Conservation (phyloP, 2,888 invertebrate genomes). For the Lycia hirtaria region DNA sequence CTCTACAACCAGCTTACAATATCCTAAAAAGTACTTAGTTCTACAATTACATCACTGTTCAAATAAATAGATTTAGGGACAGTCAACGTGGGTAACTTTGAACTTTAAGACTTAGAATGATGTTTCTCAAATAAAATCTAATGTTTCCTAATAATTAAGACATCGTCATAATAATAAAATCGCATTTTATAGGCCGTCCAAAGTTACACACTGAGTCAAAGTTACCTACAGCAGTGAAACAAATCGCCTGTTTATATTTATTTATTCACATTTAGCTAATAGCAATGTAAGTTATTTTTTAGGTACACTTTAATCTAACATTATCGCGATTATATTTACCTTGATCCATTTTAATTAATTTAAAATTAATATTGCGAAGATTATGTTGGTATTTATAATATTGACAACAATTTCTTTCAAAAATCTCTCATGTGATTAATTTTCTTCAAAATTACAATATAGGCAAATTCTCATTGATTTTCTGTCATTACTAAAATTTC, state of each 20-base stretch:
- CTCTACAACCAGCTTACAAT: slow-evolving; percentile 7
- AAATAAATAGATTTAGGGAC: slow-evolving; percentile 8
- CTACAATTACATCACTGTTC: slow-evolving; percentile 11
- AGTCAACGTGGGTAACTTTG: no score
- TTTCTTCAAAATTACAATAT: no score
- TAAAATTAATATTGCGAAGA: slow-evolving; percentile 2
- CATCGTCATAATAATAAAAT: no score
- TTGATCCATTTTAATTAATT: not conserved
- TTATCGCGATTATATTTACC: slow-evolving; percentile 4
- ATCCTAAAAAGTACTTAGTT: slow-evolving; percentile 24
- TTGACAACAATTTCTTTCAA: not conserved
- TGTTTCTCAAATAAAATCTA: no score
- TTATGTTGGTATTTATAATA: not conserved
- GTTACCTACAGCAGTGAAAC: no score
- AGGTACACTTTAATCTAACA: not conserved
- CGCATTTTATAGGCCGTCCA: no score
- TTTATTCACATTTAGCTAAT: slow-evolving; percentile 3
- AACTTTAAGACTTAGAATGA: no score
- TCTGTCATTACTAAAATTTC: no score
- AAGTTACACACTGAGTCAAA: no score
- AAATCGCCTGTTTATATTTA: slow-evolving; percentile 5
- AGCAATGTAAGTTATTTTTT: not conserved
- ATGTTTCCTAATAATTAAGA: no score
- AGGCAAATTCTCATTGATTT: no score
- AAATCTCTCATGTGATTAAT: no score